phyloP scores from a whole-genome alignment of 2,888 invertebrate genomes.

The Metellina segmentata region DNA sequence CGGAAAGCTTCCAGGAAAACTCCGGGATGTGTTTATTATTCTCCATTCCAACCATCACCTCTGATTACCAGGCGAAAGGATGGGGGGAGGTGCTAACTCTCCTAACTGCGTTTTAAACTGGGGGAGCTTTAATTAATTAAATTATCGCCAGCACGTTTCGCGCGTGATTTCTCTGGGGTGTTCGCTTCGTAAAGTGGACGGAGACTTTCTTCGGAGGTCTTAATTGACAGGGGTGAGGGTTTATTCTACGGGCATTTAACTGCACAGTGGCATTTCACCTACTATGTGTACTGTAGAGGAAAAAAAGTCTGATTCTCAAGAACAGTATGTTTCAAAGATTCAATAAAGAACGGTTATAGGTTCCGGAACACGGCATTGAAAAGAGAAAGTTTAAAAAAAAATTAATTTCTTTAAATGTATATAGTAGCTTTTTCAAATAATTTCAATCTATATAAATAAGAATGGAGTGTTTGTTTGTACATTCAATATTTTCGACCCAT shows the following conservation, averaged over 20 bases:
- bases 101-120: constrained; percentile 53
- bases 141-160: constrained; percentile 45
- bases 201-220: constrained; percentile 6
- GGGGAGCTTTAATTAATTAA: constrained; percentile 66
- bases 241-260: background rate
- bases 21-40: constrained; percentile 32
- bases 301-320: too few relatives aligned
- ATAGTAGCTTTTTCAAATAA: too few relatives aligned
- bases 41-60: constrained; percentile 35
- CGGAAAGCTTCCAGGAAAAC: background rate
- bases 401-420: too few relatives aligned
- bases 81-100: too few relatives aligned
- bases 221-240: constrained; percentile 40
- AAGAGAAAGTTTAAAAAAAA: too few relatives aligned
- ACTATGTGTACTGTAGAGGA: too few relatives aligned
- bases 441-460: too few relatives aligned
- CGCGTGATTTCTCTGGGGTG: constrained; percentile 53
- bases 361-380: too few relatives aligned
- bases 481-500: too few relatives aligned
- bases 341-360: too few relatives aligned
- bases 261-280: background rate
- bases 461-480: too few relatives aligned
- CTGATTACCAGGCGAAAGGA: constrained; percentile 10
- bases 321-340: too few relatives aligned
- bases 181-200: background rate